Evolutionary conservation across 2,888 invertebrate species (phyloP), one percentile per base, ranked within the genome.

Genomic region (Reticulitermes lucifugus): DNA sequence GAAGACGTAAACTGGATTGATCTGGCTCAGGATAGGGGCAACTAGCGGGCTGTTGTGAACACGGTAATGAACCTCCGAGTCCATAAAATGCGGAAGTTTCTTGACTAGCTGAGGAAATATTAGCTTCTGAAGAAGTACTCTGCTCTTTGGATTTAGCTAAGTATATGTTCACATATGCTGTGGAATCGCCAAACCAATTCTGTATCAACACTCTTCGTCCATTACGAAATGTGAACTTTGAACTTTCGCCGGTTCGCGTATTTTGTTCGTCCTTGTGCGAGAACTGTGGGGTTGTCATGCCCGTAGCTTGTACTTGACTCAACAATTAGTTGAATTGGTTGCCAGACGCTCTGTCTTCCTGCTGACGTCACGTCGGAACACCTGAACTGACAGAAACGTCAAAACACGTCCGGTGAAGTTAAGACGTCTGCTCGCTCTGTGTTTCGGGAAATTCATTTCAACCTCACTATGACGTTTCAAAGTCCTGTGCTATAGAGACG

Each of bases 311-410:
- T n/a, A 60, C 65, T 65, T n/a, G 65, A n/a, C 25, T 65, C n/a
- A 65, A 65, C 65, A 65, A 65, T 65, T 65, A 65, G 65, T 25
- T n/a, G 65, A 25, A 65, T 65, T 65, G 65, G 55, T 55, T 55
- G 18, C 55, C 1, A 14, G 55, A 12, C 46, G 14, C 55, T 55
- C 55, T 14, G 14, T 55, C 55, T 55, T 18, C 18, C 55, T 18
- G 14, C 55, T 55, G 18, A 18, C 55, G 55, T 55, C 65, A 65
- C 25, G 65, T 25, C 65, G 7, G n/a, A n/a, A 65, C 7, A 65
- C 65, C 65, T 65, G n/a, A 65, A 65, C 65, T 65, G 65, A 25
- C 65, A 25, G 65, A 9, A 1, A n/a, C n/a, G 65, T n/a, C 65
- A 65, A 9, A 55, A 65, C 25, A n/a, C 25, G 65, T 25, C 65